Evolutionary conservation across 2,888 invertebrate species (phyloP).

Genomic region (Idaea aversata): DNA sequence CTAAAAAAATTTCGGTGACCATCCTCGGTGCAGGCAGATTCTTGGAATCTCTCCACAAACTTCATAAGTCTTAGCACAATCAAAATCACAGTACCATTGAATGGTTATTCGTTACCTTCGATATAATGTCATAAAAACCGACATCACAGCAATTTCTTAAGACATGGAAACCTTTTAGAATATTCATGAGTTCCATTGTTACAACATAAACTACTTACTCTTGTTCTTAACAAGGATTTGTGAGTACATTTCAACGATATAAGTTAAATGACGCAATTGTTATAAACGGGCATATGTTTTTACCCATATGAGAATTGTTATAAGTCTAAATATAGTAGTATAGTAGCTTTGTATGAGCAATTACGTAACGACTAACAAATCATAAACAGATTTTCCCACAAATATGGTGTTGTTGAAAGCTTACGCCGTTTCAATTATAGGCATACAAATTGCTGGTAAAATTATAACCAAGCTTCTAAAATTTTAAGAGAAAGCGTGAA

Average conservation of each 20-base stretch:
- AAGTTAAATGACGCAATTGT: background rate
- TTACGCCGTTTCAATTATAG: background rate
- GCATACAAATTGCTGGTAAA: background rate
- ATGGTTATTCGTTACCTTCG: background rate
- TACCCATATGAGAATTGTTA: background rate
- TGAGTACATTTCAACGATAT: conserved; percentile 10
- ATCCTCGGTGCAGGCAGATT: too few relatives aligned
- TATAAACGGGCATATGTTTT: background rate
- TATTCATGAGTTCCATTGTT: conserved; percentile 47
- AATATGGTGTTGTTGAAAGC: background rate
- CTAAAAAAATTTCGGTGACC: too few relatives aligned
- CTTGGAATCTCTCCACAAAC: too few relatives aligned
- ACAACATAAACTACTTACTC: conserved; percentile 38
- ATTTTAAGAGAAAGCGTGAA: background rate
- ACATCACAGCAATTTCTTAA: conserved; percentile 3
- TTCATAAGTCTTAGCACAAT: too few relatives aligned
- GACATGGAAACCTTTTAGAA: conserved; percentile 42
- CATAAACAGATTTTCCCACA: background rate
- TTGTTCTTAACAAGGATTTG: conserved; percentile 42
- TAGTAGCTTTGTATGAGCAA: background rate
- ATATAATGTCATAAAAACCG: background rate
- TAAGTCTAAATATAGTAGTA: background rate
- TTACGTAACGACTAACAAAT: background rate
- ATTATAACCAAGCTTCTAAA: background rate
- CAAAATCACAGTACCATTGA: too few relatives aligned